These are phyloP conservation scores for Didymodactylos carnosus DNA, from an alignment of 2,888 invertebrate species.

Conservation along the genomic window DNA sequence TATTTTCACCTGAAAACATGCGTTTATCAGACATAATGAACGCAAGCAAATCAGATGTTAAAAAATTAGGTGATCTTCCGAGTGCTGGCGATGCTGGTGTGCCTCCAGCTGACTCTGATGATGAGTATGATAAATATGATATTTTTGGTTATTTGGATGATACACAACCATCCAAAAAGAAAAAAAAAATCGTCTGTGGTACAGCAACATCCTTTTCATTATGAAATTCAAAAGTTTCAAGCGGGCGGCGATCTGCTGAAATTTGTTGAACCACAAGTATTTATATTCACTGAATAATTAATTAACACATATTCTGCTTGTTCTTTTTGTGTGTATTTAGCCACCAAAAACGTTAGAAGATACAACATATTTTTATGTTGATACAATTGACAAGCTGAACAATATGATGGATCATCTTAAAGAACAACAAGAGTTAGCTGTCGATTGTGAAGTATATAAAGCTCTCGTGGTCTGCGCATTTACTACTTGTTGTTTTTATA, in stretches of 20 bases:
- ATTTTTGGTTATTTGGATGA: too few species aligned
- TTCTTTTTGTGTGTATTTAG: background rate
- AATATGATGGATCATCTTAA: constrained; percentile 37
- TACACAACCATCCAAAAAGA: too few species aligned
- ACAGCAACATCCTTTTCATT: constrained; percentile 79
- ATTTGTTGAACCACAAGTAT: constrained; percentile 26
- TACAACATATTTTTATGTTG: constrained; percentile 50
- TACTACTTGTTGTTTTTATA: background rate
- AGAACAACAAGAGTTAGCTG: constrained; percentile 48
- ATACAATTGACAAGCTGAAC: constrained; percentile 46
- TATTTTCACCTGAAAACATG: too few species aligned
- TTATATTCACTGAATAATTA: background rate
- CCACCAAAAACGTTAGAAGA: constrained; percentile 38
- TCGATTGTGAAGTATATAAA: constrained; percentile 49
- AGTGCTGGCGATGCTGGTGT: too few species aligned
- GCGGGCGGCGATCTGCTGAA: constrained; percentile 41
- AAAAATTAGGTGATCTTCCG: too few species aligned
- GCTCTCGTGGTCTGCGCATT: background rate
- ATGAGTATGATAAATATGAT: too few species aligned
- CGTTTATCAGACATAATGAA: too few species aligned
- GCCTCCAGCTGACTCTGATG: too few species aligned
- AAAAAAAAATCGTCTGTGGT: too few species aligned
- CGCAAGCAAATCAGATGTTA: too few species aligned
- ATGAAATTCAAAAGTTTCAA: constrained; percentile 55
- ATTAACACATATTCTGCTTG: background rate